Base-by-base conservation (phyloP, 2,797 vertebrate genomes). In the Pantherophis alleghaniensis region DNA sequence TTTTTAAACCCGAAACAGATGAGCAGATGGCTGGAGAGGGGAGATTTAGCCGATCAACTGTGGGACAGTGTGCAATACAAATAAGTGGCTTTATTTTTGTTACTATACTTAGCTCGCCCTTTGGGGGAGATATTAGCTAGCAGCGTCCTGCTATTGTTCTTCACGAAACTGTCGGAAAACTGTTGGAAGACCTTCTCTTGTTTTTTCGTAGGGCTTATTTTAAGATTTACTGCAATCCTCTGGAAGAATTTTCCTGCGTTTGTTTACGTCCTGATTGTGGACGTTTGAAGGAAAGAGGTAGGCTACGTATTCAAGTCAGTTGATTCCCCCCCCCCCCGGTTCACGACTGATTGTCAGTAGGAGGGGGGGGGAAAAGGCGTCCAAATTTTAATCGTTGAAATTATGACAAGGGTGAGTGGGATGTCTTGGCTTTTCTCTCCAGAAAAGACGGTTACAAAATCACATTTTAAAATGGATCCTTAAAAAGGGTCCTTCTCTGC, bases 1-100 rank as follows among this genome's bases (percentile, higher is more conserved):
- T 95, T 95, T 94, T 96, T 90, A 3, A 94, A 93, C 89, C 20
- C 22, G 51, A 0, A 16, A 60, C 83, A 87, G 89, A 93, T 69
- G 91, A 94, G 91, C 95, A 95, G 93, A 95, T 94, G 93, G 94
- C 83, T 47, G 92, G 83, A 55, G 74, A 87, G n/a, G 88, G 89
- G 42, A 32, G 26, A 94, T 94, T 28, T 87, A 32, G 66, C 37
- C 91, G 92, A 94, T 90, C 26, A 94, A 92, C 92, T 9, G 7
- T 90, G 87, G 59, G n/a, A 3, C 92, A 92, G 51, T 92, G 42
- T 88, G 63, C 90, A 53, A 55, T 90, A 3, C 37, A 53, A 88
- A 93, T 90, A 61, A 94, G 60, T 56, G 20, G 42, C 24, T 86
- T 93, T 93, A 37, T 59, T 69, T 61, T 56, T 53, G 91, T 60